Evolutionary conservation across 92 coral and sea anemone genomes (phyloP).

Genomic region (Porites rus): DNA sequence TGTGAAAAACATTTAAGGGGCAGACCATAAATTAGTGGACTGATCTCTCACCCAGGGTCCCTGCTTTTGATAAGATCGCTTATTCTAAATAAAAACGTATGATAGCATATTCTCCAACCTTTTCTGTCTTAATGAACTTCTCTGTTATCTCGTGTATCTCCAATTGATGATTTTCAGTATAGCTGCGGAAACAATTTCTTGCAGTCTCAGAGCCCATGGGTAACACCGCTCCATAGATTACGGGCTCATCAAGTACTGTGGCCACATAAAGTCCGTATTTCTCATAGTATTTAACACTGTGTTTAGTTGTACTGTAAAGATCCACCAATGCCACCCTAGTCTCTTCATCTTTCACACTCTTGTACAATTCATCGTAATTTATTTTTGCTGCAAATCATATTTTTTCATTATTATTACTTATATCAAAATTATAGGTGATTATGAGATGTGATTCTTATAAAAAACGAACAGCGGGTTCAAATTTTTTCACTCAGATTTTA

Average conservation of each 20-base stretch:
- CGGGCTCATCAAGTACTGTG: slow-evolving; percentile 70
- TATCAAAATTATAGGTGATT: not conserved
- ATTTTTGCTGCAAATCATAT: slow-evolving; percentile 51
- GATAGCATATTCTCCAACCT: slow-evolving; percentile 52
- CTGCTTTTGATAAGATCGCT: not conserved
- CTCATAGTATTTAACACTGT: slow-evolving; percentile 52
- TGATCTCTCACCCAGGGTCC: too few species aligned
- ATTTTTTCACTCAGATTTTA: too few species aligned
- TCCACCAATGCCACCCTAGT: slow-evolving; percentile 85
- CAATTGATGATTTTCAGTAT: slow-evolving; percentile 60
- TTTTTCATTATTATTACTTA: not conserved
- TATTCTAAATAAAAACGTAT: not conserved
- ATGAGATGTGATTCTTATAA: too few species aligned
- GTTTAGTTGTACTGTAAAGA: slow-evolving; percentile 76
- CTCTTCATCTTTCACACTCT: slow-evolving; percentile 69
- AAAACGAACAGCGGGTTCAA: too few species aligned
- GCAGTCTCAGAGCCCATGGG: slow-evolving; percentile 66
- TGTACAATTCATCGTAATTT: slow-evolving; percentile 76
- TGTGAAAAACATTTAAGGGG: too few species aligned
- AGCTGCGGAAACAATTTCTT: slow-evolving; percentile 65
- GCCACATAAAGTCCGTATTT: slow-evolving; percentile 71
- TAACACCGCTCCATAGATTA: slow-evolving; percentile 79
- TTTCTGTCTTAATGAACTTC: slow-evolving; percentile 64
- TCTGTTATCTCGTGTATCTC: slow-evolving; percentile 75
- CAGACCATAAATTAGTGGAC: too few species aligned